Base-by-base conservation (phyloP, 1,140 invertebrate genomes). In the Pseudomyrmex cubaensis region DNA sequence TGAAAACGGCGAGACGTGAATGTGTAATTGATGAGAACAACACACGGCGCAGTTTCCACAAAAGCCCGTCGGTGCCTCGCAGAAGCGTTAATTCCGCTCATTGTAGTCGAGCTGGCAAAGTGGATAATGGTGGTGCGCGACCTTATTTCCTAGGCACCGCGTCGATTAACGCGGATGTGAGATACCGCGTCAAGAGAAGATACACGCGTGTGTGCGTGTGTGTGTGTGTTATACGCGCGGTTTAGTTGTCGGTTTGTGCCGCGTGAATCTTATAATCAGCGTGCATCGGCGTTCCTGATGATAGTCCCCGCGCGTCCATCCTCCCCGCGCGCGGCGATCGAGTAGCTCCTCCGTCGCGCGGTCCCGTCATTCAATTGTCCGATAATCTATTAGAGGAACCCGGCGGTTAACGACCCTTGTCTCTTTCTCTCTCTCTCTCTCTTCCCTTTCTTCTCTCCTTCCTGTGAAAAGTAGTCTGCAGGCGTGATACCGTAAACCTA, bases 401-500 rank as follows among this genome's bases (percentile, higher is more conserved):
- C 61, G n/a, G 5, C 73, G 73, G 73, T 76, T 63, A 66, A 66
- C 61, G 25, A 20, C n/a, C 25, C 12, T 12, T 57, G 35, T 56
- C 13, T 56, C n/a, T 50, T 54, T 59, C 12, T 35, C 5, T 35
- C 5, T 62, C 56, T 62, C n/a, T 52, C 44, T 61, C 44, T 46
- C 54, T 56, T 72, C 69, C 25, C 25, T 59, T 20, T 57, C 20
- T 57, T 22, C 20, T 13, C 12, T 62, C 4, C 17, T 17, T 25
- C 9, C 22, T 22, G 35, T 12, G 48, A 70, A 80, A 80, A 80
- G 54, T 80, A 54, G 35, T 80, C 56, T 70, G 56, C 76, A 59
- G 56, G 62, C 76, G 64, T 61, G 76, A 69, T 80, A 70, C 76
- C 66, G 76, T 80, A 80, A 80, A 80, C 76, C 64, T 80, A 80